Evolutionary conservation across 1,140 invertebrate species (phyloP), one percentile per base, ranked within the genome.

Genomic region (Drosophila suzukii): DNA sequence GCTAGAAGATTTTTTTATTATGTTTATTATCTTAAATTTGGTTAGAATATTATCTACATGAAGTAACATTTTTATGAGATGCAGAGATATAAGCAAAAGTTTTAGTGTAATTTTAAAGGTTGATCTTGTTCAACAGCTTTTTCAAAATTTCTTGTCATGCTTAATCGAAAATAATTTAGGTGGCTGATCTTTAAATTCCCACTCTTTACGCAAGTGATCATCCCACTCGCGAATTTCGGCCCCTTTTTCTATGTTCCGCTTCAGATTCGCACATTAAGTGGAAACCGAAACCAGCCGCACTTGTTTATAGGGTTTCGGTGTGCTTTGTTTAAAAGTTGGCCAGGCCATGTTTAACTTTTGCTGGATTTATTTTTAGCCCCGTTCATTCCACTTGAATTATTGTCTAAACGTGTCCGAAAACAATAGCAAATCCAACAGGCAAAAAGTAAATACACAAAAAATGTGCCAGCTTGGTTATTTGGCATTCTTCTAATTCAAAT

Each of bases 371-470:
- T 86, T 86, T 88, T 86, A 72, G 82, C 65, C 54, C 73, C 77
- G 73, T 60, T 72, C 59, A 59, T 68, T 68, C 80, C 54, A 66
- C 71, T 88, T 89, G 79, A 88, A 72, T 83, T 88, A 86, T 79
- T 70, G 82, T 68, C 65, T 75, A 71, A 86, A 65, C 66, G 55
- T 78, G 61, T 74, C 54, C 60, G 66, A 63, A 63, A 75, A 57
- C 44, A 81, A 86, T 66, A 62, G 41, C 47, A 44, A 49, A 56
- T 20, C 47, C 24, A 38, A 61, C 54, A 34, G 51, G 13, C 6
- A 36, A 66, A 44, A 72, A 78, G 38, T 43, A 79, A 82, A 79
- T 86, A 85, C 73, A 77, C 65, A 82, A 70, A 43, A 86, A 68
- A 70, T 82, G 76, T 81, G 67, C 68, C 73, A 74, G 74, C 76